These are phyloP conservation scores for Narcine bancroftii DNA, from an alignment of 2,113 vertebrate species.

Conservation along the genomic window DNA sequence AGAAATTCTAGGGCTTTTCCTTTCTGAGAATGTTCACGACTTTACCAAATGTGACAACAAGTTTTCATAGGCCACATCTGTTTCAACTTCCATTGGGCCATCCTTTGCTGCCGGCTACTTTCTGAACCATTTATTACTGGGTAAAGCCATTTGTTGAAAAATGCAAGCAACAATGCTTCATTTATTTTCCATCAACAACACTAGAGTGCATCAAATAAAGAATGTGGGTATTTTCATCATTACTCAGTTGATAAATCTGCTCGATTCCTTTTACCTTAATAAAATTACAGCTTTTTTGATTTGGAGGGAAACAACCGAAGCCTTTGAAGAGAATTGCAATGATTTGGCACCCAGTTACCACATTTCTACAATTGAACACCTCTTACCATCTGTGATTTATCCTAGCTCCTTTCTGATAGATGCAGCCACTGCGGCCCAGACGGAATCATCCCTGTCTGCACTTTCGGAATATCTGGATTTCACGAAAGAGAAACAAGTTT, in stretches of 20 bases:
- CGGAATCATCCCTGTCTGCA: slow-evolving; percentile 43
- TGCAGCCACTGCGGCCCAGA: slow-evolving; percentile 45
- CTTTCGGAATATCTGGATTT: slow-evolving; percentile 52
- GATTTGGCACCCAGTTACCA: background rate
- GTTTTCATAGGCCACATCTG: background rate
- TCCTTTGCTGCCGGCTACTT: background rate
- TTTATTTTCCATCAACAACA: background rate
- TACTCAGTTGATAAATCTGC: background rate
- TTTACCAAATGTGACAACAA: background rate
- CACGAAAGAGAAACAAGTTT: slow-evolving; percentile 40
- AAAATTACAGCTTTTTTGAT: background rate
- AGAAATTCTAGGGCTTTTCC: too few relatives aligned
- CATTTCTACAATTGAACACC: background rate
- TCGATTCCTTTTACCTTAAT: background rate
- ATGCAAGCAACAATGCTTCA: too few relatives aligned
- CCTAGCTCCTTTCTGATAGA: slow-evolving; percentile 50
- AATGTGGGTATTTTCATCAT: background rate
- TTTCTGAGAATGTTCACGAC: background rate
- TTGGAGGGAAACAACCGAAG: background rate
- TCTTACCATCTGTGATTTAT: background rate
- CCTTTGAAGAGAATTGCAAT: background rate
- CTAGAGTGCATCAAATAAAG: background rate
- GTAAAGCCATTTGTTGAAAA: background rate
- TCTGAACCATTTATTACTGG: background rate
- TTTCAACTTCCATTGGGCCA: background rate